These are phyloP conservation scores for Idaea biselata DNA, from an alignment of 2,888 invertebrate genomes.

Conservation along the genomic window DNA sequence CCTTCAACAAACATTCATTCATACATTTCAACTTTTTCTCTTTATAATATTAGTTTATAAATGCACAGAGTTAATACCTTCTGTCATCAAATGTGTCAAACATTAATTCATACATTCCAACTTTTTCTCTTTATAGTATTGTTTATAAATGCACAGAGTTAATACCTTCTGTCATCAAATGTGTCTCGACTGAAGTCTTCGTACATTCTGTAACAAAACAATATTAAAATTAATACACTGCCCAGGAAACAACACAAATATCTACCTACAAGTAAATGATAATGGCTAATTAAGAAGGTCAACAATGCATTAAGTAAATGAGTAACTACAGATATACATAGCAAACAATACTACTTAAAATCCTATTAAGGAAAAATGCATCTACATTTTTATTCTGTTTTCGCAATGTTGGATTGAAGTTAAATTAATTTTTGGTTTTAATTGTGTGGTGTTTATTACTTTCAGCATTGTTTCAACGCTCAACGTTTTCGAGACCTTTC, in stretches of 20 bases:
- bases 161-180: slow-evolving; percentile 90
- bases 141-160: background rate
- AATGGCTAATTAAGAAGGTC: background rate
- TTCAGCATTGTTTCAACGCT: too few species aligned
- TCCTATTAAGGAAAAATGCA: too few species aligned
- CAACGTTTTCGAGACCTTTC: too few species aligned
- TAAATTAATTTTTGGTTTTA: too few species aligned
- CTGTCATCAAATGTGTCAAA: slow-evolving; percentile 91
- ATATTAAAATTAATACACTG: background rate
- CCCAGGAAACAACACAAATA: background rate
- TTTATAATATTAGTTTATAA: background rate
- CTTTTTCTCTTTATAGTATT: too few species aligned
- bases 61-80: slow-evolving; percentile 70
- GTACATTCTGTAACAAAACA: slow-evolving; percentile 83
- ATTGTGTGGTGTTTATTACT: too few species aligned
- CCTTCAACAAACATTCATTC: too few species aligned
- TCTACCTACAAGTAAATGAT: background rate
- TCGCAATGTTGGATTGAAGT: too few species aligned
- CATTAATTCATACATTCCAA: slow-evolving; percentile 2
- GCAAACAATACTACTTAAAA: background rate
- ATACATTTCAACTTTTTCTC: too few species aligned
- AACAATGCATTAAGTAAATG: background rate
- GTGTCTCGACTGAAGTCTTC: slow-evolving; percentile 94
- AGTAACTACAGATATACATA: background rate
- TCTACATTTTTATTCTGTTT: too few species aligned